These are phyloP conservation scores for Nyctibius bracteatus DNA, from an alignment of 2,113 vertebrate species.

Conservation along the genomic window DNA sequence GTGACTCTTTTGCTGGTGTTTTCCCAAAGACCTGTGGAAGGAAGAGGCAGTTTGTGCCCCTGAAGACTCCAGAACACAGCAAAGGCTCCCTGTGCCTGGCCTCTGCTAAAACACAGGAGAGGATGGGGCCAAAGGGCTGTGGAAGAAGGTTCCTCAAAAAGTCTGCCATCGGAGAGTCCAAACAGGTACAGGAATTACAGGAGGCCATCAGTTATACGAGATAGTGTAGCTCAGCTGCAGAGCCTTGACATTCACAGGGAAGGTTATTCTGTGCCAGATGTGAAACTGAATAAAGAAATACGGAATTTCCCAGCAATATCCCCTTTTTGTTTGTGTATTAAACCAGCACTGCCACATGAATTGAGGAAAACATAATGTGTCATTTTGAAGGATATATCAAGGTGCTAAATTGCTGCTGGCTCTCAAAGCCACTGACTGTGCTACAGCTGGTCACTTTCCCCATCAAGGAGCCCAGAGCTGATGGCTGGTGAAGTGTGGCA, in stretches of 20 bases:
- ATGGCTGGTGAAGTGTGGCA: not conserved
- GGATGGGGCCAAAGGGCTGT: not conserved
- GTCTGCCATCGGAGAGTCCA: not conserved
- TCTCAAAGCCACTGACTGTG: not conserved
- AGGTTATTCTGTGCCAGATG: not conserved
- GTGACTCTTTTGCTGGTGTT: not conserved
- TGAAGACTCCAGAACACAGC: not conserved
- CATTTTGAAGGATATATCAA: not conserved
- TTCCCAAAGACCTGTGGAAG: not conserved
- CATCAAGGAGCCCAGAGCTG: accelerated
- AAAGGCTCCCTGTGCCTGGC: not conserved
- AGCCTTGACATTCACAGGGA: not conserved
- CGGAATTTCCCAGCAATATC: not conserved
- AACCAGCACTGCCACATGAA: not conserved
- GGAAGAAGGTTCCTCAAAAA: not conserved
- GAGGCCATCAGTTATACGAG: not conserved
- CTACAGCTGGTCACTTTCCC: not conserved
- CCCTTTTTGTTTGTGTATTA: not conserved
- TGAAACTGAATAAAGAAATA: not conserved
- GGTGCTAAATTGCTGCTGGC: not conserved
- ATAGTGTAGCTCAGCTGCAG: not conserved
- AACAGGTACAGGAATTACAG: not conserved
- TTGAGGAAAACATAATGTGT: not conserved
- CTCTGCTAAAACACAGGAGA: not conserved
- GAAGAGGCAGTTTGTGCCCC: not conserved